These are phyloP conservation scores for Benitochromis conjunctus DNA, from an alignment of 2,113 vertebrate species.

Conservation along the genomic window DNA sequence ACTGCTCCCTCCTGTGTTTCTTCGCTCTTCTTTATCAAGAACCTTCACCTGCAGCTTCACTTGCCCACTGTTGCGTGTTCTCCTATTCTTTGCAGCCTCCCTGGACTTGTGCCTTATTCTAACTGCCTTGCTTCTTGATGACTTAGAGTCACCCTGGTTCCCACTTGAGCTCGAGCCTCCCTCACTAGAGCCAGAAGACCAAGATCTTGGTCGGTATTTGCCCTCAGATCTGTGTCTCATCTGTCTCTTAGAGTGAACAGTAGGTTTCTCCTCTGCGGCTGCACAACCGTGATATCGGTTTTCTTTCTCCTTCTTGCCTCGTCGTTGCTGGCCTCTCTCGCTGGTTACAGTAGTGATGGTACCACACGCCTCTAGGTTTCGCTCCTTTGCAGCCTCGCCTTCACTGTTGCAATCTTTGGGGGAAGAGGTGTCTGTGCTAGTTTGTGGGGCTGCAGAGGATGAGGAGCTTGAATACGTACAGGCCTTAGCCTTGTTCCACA, in stretches of 20 bases:
- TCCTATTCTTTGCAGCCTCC: slow-evolving; percentile 81
- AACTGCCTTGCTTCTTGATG: slow-evolving; percentile 76
- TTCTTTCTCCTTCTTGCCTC: slow-evolving; percentile 86
- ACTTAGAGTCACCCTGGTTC: slow-evolving; percentile 82
- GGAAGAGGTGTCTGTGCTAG: slow-evolving; percentile 94
- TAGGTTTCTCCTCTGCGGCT: slow-evolving; percentile 73
- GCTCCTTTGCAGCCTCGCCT: slow-evolving; percentile 80
- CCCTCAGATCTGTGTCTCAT: slow-evolving; percentile 83
- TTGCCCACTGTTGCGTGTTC: slow-evolving; percentile 81
- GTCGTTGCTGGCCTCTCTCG: slow-evolving; percentile 76
- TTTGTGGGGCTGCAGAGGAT: slow-evolving; percentile 92
- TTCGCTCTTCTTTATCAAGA: slow-evolving; percentile 79
- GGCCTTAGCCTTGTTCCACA: slow-evolving; percentile 95
- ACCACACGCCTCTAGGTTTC: slow-evolving; percentile 63
- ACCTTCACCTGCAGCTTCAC: slow-evolving; percentile 80
- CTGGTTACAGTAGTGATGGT: slow-evolving; percentile 42
- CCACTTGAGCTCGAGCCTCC: slow-evolving; percentile 94
- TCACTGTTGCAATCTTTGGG: slow-evolving; percentile 96
- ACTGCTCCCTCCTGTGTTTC: slow-evolving; percentile 72
- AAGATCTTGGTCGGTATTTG: slow-evolving; percentile 88
- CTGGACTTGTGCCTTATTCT: slow-evolving; percentile 89
- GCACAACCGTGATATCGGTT: slow-evolving; percentile 73
- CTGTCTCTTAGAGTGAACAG: slow-evolving; percentile 80
- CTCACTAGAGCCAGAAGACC: slow-evolving; percentile 97
- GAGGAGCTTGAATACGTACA: slow-evolving; percentile 91